Evolutionary conservation across 1,140 invertebrate species (phyloP).

Genomic region (Pseudobourletiella spinata): DNA sequence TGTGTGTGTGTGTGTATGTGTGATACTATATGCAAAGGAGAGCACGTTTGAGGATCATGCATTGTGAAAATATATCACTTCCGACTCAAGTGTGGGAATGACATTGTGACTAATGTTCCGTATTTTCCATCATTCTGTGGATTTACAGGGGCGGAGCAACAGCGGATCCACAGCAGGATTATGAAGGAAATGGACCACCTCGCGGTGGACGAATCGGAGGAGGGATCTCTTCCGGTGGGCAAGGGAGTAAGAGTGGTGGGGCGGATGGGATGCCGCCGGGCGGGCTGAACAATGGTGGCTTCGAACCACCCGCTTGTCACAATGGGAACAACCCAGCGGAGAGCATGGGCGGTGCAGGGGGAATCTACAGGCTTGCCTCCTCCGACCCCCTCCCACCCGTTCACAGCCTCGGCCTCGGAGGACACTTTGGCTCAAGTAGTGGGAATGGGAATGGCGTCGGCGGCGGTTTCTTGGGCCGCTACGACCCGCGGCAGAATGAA

Average conservation of each 20-base stretch:
- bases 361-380: slow-evolving; percentile 23
- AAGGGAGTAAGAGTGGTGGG: slow-evolving; percentile 23
- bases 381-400: slow-evolving; percentile 33
- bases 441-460: slow-evolving; percentile 15
- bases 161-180: slow-evolving; percentile 28
- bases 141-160: no score
- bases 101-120: no score
- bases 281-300: slow-evolving; percentile 18
- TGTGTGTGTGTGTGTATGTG: not conserved
- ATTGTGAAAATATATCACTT: no score
- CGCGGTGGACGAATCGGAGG: slow-evolving; percentile 34
- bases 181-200: slow-evolving; percentile 35
- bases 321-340: slow-evolving; percentile 24
- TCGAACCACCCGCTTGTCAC: slow-evolving; percentile 29
- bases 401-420: slow-evolving; percentile 32
- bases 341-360: slow-evolving; percentile 12
- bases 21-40: no score
- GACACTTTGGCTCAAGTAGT: slow-evolving; percentile 32
- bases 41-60: no score
- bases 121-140: no score
- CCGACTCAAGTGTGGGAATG: no score
- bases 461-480: slow-evolving; percentile 23
- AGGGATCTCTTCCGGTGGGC: slow-evolving; percentile 23
- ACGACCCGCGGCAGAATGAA: slow-evolving; percentile 34
- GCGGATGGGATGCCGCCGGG: slow-evolving; percentile 28